Evolutionary conservation across 35 echinoderm and acorn worm genomes (phyloP).

Genomic region (Patiria miniata): DNA sequence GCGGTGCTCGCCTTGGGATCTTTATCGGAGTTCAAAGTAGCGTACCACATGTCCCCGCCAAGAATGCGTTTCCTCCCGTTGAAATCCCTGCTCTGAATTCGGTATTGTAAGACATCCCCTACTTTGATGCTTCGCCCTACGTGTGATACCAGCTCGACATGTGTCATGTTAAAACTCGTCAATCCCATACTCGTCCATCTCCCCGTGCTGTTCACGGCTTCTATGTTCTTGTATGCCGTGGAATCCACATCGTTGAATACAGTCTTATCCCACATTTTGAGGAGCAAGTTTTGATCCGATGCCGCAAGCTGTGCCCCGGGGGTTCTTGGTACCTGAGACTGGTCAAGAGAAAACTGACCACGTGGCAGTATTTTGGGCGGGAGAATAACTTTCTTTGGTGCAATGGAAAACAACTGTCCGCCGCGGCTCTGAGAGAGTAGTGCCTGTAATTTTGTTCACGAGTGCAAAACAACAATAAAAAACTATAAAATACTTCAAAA

Average conservation of each 20-base stretch:
- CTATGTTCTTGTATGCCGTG: neutral
- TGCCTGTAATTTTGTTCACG: too few species aligned
- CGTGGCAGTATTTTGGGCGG: too few species aligned
- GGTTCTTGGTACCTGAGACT: too few species aligned
- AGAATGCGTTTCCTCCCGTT: too few species aligned
- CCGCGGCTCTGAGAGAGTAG: too few species aligned
- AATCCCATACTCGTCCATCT: neutral
- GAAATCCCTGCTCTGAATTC: neutral
- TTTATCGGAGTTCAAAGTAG: neutral
- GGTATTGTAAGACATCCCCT: neutral
- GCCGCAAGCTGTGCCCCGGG: too few species aligned
- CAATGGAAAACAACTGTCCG: too few species aligned
- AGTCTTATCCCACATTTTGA: neutral
- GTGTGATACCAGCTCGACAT: neutral
- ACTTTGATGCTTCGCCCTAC: neutral
- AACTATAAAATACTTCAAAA: too few species aligned
- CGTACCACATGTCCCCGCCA: neutral
- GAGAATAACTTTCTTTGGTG: too few species aligned
- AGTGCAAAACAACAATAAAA: too few species aligned
- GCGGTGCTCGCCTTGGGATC: conserved; percentile 24
- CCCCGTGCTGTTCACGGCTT: neutral
- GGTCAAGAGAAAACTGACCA: too few species aligned
- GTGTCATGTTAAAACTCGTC: neutral
- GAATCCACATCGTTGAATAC: too few species aligned
- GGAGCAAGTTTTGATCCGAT: neutral